Base-by-base conservation (phyloP, 2,888 invertebrate species). In the Synergus itoensis region DNA sequence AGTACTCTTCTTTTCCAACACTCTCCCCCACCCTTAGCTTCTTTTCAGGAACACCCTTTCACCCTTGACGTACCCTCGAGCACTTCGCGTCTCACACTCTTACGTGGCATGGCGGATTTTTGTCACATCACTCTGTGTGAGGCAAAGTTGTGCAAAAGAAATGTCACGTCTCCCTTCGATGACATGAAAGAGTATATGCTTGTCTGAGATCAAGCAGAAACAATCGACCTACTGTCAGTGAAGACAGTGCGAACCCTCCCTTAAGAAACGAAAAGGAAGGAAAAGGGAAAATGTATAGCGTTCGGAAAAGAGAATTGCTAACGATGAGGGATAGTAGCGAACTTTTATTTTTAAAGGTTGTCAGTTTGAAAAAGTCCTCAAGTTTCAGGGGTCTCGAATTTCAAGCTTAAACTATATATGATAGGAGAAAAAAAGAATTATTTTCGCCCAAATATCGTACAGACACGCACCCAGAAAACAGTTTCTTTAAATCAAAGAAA, bases 21-120 rank as follows among this genome's bases (percentile, higher is more conserved):
- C 78, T 73, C 76, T 81, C 76, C 82, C 80, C 79, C 62, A 36
- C 36, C 5, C 67, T 65, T 12, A 48, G 69, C 64, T 77, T 40
- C 62, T 78, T 77, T 53, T 36, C 53, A 48, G 63, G 63, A 14
- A 67, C 76, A 64, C 16, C 18, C 36, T 28, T 64, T 65, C 60
- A 65, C 60, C 45, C 57, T 53, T 21, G 28, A 36, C 36, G 73
- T 53, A 73, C 53, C 53, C 73, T 53, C 28, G n/a, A 14, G 73
- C 36, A 73, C 73, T 53, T 73, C 48, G 73, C 73, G 36, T 36
- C 73, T 73, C 53, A 53, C 0, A 53, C 69, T 48, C 28, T 48
- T 53, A 36, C 8, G 45, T 48, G 69, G 69, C 28, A 53, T 16
- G 45, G 16, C 11, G 48, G 73, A 53, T 73, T 53, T 73, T 73